Base-by-base conservation (phyloP, 2,888 invertebrate species). In the Alloplasta piceator region DNA sequence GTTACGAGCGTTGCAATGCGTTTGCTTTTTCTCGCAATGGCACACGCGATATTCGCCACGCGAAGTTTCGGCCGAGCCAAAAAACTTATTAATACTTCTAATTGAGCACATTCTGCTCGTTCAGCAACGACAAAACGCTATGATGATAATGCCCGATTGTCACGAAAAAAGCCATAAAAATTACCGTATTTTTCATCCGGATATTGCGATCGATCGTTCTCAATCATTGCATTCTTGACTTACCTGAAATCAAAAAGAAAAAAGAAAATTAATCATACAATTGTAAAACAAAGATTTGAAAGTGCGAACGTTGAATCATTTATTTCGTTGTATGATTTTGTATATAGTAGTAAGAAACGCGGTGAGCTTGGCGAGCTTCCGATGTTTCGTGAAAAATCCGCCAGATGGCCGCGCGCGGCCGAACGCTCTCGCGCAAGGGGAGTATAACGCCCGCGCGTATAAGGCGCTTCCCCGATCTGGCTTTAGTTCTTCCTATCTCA, bases 201-300 rank as follows among this genome's bases (percentile, higher is more conserved):
- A 9, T 48, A 50, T n/a, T 41, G 61, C 16, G 14, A 72, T 14
- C 48, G 50, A 60, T 16, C 9, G 61, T 48, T 72, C 60, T 14
- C 9, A 58, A 16, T 14, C 26, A 26, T 26, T 26, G 1, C 1
- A 26, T 48, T 67, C 38, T n/a, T 16, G 50, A 76, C 83, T 84
- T 71, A 84, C 83, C 83, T 84, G 82, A 70, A 84, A 83, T 72
- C 64, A 77, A 79, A 77, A 52, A 38, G 66, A 64, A 41, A 41
- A 2, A 16, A 14, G 46, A 63, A 26, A 5, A 26, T 63, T 26
- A 48, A 6, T 5, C 14, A 63, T 6, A 38, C 5, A 63, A 26
- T 26, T 41, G 10, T 48, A 4, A 7, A 56, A 14, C 7, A 16
- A 41, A 43, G 26, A 26, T 26, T 26, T 26, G 26, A 26, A 3